Evolutionary conservation across 2,888 invertebrate species (phyloP), one percentile per base, ranked within the genome.

Genomic region (Mantis religiosa): DNA sequence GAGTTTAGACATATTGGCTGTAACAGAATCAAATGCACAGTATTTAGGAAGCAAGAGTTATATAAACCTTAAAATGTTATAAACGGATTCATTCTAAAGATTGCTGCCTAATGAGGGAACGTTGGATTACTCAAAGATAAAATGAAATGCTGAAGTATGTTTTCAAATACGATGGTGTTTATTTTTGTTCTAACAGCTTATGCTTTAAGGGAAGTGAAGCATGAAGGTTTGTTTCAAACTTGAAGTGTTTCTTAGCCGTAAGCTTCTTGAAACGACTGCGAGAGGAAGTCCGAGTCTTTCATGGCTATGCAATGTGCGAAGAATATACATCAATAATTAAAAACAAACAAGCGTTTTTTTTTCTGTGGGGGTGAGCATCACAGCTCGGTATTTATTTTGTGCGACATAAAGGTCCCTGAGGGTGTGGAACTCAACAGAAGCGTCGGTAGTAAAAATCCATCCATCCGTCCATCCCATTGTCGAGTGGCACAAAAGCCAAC

Each of bases 391-490:
- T 71, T 71, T 71, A 71, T 71, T 71, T 71, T 71, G 54, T 71
- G 54, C 54, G 54, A 71, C 54, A 71, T 71, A 71, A 71, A 71
- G 54, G 54, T 71, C 54, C 54, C 54, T 25, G 54, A 71, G 54
- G 54, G 14, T 86, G 86, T 86, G 86, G 86, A 86, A 81, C 30
- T 25, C 28, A 28, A 86, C 41, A 71, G 86, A 81, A 81, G 86
- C 25, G 28, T 71, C 54, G 54, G 81, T 81, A 71, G 86, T 86
- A 86, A 86, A 85, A 86, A 81, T 86, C 71, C 86, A 86, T 86
- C 81, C 81, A 86, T 86, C 81, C 81, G 81, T 86, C 81, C 81
- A 28, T 86, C 71, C 28, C n/a, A 81, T 86, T 86, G 86, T 86
- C 81, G 86, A 81, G 71, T 28, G 85, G 30, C 86, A 86, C 86